Base-by-base conservation (phyloP, 2,797 vertebrate species). In the Bucorvus abyssinicus region DNA sequence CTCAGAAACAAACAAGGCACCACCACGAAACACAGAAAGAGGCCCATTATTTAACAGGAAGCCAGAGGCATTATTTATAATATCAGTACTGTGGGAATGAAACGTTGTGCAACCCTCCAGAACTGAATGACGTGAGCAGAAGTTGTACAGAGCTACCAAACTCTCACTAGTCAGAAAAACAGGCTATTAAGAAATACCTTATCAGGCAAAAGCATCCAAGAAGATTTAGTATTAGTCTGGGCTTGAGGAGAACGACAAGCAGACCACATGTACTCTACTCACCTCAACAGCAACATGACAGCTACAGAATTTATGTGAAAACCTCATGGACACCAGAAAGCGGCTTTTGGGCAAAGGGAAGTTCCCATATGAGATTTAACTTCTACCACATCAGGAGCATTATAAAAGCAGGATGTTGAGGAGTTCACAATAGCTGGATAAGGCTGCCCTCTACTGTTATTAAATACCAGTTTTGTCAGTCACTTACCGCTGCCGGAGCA, bases 401-500 rank as follows among this genome's bases (percentile, higher is more conserved):
- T 15, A 6, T 3, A 27, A 24, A 53, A 38, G 47, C 40, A 57
- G 38, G 36, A 11, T 13, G 53, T 7, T 47, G 30, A 77, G 56
- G 3, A 47, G 40, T 1, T 0, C 44, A 56, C n/a, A 53, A 6
- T 10, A 49, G 59, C 27, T 44, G 57, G 63, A 17, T 78, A 70
- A 80, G 82, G 86, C 61, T 59, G 94, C 95, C 95, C 96, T 93
- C 96, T 97, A 17, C 81, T 22, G 94, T 57, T 40, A 4, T 0
- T 9, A 16, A 42, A 17, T 34, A 26, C 10, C 45, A 4, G 14
- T 12, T 34, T 2, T 26, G 26, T 23, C 73, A 34, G 34, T 45
- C 84, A 98, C 99, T 99, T 97, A 99, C 99, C 98, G 2, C 74
- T 7, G 98, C 76, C 0, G 99, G 99, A 53, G 99, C 99, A 2